Base-by-base conservation (phyloP, 2,888 invertebrate genomes). In the Cephalotes varians region DNA sequence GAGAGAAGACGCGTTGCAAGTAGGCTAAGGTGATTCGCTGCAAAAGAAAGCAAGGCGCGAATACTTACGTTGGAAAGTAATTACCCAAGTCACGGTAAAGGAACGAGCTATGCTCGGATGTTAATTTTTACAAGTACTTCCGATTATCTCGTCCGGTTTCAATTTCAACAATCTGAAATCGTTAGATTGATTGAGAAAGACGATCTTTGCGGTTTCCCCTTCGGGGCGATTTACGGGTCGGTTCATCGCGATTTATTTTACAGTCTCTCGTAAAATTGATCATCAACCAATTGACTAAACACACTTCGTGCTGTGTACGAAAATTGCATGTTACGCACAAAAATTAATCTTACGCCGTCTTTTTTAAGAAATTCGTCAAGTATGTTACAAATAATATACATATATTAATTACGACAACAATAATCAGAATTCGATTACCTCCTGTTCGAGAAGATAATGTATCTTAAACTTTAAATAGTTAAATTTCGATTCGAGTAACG, bases 121-220 rank as follows among this genome's bases (percentile, higher is more conserved):
- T 64, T 87, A 86, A 87, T 86, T 89, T 28, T 86, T 86, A 89
- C 84, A 86, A 86, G 77, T 86, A 86, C 77, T 89, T 81, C 88
- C 89, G 89, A 89, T 85, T 86, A 89, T 81, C 85, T 86, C 86
- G 85, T 84, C 85, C 89, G 82, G 82, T 89, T 85, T 88, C 86
- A 77, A 74, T 88, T 86, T 89, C 86, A 85, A 83, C 62, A 82
- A 87, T 86, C 86, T 73, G 83, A 58, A 88, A 88, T 86, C 69
- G 84, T 88, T 82, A 85, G 86, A 83, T 83, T 72, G 25, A 86
- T 86, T 83, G 80, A 83, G 69, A 83, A 37, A 73, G 10, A 28
- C 6, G 10, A 28, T 9, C 25, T 15, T 37, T n/a, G 37, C 64
- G 51, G 54, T 40, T 49, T 54, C 54, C 25, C 18, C 10, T 6